A percentile compares a stretch with the other conserved stretches of the same genome.
Evolutionary conservation across 2,113 vertebrate species (phyloP).

Genomic region (Anhinga anhinga): DNA sequence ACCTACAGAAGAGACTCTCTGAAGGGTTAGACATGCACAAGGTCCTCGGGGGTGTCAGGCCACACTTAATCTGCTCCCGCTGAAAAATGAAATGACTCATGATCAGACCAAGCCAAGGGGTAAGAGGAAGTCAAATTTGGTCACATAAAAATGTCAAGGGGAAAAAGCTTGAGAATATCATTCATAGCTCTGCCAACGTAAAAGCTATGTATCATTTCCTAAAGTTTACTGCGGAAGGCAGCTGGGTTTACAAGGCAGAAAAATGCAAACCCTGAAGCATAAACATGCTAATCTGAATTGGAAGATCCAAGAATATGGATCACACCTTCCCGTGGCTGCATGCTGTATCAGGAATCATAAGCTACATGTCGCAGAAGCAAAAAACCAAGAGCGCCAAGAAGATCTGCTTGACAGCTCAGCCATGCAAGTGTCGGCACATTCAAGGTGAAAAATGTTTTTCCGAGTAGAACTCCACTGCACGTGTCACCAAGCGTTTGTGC

Average conservation of each 20-base stretch:
- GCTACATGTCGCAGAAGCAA: background rate
- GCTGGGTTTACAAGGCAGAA: background rate
- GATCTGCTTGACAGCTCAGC: background rate
- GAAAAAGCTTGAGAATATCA: fast-evolving
- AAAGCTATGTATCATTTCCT: background rate
- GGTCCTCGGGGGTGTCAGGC: background rate
- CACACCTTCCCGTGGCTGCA: background rate
- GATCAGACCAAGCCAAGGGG: background rate
- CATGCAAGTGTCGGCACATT: background rate
- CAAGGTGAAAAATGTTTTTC: background rate
- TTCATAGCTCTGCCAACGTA: background rate
- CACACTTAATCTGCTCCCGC: background rate
- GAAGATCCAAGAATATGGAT: background rate
- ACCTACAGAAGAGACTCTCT: background rate
- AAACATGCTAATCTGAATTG: background rate
- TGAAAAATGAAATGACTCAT: fast-evolving
- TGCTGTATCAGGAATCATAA: background rate
- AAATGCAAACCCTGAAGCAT: background rate
- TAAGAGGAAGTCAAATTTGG: background rate
- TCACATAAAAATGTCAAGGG: background rate
- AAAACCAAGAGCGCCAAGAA: background rate
- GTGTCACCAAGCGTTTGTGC: background rate
- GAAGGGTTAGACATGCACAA: fast-evolving
- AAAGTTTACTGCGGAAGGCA: background rate
- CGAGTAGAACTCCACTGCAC: background rate